Evolutionary conservation across 2,888 invertebrate species (phyloP).

Genomic region (Eledone cirrhosa): DNA sequence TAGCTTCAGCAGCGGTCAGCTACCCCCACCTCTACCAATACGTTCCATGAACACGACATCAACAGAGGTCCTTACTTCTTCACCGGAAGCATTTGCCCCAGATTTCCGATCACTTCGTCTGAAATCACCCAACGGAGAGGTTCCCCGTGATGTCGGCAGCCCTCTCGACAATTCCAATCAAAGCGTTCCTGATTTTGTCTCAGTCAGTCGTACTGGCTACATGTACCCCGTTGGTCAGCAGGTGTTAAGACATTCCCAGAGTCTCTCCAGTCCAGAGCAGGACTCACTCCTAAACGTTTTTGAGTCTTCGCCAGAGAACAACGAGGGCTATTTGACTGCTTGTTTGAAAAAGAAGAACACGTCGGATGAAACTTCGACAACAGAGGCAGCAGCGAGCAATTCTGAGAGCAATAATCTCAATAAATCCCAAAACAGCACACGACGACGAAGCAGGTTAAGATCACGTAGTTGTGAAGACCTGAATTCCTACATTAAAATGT

Average conservation of each 20-base stretch:
- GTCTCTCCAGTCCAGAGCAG: slow-evolving; percentile 3
- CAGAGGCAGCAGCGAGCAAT: no score
- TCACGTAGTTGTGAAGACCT: slow-evolving; percentile 20
- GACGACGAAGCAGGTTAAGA: not conserved
- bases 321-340: not conserved
- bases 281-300: not conserved
- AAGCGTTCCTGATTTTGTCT: not conserved
- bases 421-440: not conserved
- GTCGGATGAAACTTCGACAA: not conserved
- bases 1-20: not conserved
- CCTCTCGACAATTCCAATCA: not conserved
- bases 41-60: not conserved
- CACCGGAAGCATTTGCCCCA: slow-evolving; percentile 15
- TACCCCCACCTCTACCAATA: slow-evolving; percentile 4
- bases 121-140: not conserved
- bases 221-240: not conserved
- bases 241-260: not conserved
- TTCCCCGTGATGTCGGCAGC: not conserved
- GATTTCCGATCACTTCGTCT: slow-evolving; percentile 13
- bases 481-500: slow-evolving; percentile 23
- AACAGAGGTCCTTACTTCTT: not conserved
- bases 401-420: not conserved
- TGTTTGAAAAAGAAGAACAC: not conserved
- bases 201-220: not conserved
- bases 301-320: slow-evolving; percentile 7